These are phyloP conservation scores for Halyomorpha halys DNA, from an alignment of 1,140 invertebrate genomes.

Conservation along the genomic window DNA sequence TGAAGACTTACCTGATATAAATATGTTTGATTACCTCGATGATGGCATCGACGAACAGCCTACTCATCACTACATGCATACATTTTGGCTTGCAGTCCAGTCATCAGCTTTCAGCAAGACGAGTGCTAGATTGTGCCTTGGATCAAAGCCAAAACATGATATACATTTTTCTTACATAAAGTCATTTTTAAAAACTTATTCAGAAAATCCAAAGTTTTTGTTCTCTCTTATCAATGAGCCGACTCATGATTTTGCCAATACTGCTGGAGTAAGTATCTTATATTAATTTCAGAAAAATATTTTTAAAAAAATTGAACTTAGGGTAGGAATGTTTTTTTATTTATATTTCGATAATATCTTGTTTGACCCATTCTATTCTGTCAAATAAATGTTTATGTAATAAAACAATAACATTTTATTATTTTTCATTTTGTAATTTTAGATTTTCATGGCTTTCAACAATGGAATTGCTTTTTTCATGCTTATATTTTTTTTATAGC, in stretches of 20 bases:
- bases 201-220: constrained; percentile 28
- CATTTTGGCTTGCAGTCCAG: constrained; percentile 35
- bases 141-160: constrained; percentile 40
- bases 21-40: constrained; percentile 44
- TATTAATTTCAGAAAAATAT: too few species aligned
- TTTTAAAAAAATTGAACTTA: too few species aligned
- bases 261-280: constrained; percentile 33
- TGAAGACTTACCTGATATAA: constrained; percentile 46
- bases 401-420: too few species aligned
- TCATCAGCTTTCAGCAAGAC: constrained; percentile 29
- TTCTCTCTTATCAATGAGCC: constrained; percentile 43
- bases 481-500: too few species aligned
- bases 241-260: constrained; percentile 43
- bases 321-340: too few species aligned
- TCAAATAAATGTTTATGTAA: too few species aligned
- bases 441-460: too few species aligned
- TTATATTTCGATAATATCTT: too few species aligned
- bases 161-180: constrained; percentile 44
- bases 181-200: constrained; percentile 38
- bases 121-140: constrained; percentile 38
- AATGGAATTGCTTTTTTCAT: too few species aligned
- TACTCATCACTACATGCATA: constrained; percentile 40
- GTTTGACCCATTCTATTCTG: too few species aligned
- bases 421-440: too few species aligned
- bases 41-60: constrained; percentile 35